A percentile compares a stretch with the other conserved stretches of the same genome.
Evolutionary conservation across 2,797 vertebrate genomes (phyloP).

Genomic region (Chrosomus eos): DNA sequence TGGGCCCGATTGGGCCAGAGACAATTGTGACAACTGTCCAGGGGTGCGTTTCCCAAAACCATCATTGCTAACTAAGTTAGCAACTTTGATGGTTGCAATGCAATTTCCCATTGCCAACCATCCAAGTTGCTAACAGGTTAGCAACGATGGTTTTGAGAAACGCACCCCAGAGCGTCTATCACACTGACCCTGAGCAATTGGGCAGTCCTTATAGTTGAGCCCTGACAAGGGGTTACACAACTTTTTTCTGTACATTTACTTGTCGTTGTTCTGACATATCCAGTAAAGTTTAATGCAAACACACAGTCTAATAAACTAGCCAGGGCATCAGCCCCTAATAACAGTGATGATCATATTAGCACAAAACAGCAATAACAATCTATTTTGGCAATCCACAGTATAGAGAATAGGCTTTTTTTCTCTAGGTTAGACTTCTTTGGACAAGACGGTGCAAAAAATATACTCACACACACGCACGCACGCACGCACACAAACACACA

Average conservation of each 20-base stretch:
- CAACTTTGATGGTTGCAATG: too few relatives aligned
- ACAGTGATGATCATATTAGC: background rate
- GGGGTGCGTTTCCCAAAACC: too few relatives aligned
- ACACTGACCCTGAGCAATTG: background rate
- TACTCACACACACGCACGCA: background rate
- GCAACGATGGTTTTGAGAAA: too few relatives aligned
- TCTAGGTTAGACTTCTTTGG: background rate
- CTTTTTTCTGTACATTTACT: background rate
- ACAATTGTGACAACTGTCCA: background rate
- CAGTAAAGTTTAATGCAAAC: background rate
- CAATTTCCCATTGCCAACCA: too few relatives aligned
- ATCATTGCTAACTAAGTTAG: too few relatives aligned
- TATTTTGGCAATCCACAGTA: constrained; percentile 2
- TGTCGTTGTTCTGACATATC: background rate
- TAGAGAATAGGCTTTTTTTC: background rate
- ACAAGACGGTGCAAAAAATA: background rate
- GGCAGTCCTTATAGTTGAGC: background rate
- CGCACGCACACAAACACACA: background rate
- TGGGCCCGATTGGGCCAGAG: too few relatives aligned
- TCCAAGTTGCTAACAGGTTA: too few relatives aligned
- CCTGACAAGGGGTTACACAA: background rate
- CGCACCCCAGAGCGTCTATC: background rate
- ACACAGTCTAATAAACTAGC: background rate
- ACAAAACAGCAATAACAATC: background rate
- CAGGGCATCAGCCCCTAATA: background rate